A percentile compares a stretch with the other conserved stretches of the same genome.
Evolutionary conservation across 2,113 vertebrate genomes (phyloP).

Genomic region (Tupaia chinensis): DNA sequence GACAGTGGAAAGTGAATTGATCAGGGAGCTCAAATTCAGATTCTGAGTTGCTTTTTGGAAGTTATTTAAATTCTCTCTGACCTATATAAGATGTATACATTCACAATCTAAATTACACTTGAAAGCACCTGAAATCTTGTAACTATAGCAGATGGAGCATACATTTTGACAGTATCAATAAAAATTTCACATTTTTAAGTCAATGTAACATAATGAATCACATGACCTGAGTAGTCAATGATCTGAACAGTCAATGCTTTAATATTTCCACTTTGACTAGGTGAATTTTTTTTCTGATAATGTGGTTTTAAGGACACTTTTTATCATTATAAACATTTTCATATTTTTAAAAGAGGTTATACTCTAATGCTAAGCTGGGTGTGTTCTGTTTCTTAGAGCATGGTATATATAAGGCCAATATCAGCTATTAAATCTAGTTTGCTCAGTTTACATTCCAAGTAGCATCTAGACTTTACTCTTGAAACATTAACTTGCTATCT

Average conservation of each 20-base stretch:
- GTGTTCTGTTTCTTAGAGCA: not conserved
- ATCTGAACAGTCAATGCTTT: not conserved
- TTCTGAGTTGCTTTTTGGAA: not conserved
- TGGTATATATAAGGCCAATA: not conserved
- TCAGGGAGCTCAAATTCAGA: not conserved
- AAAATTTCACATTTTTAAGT: slow-evolving; percentile 43
- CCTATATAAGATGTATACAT: not conserved
- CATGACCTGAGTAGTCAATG: not conserved
- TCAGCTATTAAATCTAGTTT: not conserved
- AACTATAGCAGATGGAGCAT: not conserved
- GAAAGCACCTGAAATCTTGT: not conserved
- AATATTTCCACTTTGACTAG: not conserved
- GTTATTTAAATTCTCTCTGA: not conserved
- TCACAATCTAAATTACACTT: slow-evolving; percentile 30
- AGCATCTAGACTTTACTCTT: not conserved
- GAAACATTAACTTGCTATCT: not conserved
- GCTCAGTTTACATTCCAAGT: not conserved
- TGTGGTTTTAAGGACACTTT: not conserved
- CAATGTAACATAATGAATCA: slow-evolving; percentile 31
- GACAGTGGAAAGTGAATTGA: not conserved
- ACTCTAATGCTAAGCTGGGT: not conserved
- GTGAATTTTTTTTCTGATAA: not conserved
- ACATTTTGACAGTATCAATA: not conserved
- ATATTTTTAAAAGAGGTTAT: not conserved
- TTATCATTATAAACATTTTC: not conserved